Conservation (phyloP, 2,888 invertebrate species). For the Drosophila pseudotakahashii region DNA sequence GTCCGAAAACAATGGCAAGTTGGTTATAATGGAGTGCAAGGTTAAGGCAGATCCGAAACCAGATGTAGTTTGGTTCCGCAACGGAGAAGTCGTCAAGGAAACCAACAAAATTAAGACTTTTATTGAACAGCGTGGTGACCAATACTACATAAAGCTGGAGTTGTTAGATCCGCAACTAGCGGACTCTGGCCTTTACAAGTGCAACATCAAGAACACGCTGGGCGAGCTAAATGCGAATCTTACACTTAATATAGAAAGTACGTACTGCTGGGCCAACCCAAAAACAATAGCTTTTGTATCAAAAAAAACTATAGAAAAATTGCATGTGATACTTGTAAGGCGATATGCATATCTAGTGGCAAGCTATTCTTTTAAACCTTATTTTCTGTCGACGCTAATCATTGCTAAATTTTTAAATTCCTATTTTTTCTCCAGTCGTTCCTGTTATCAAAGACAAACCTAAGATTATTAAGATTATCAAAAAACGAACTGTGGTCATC, state of each 20-base stretch:
- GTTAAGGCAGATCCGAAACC: slow-evolving; percentile 93
- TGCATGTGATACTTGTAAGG: background rate
- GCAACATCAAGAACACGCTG: slow-evolving; percentile 97
- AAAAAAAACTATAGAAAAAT: too few species aligned
- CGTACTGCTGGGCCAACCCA: slow-evolving; percentile 80
- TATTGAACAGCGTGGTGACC: slow-evolving; percentile 90
- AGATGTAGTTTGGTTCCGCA: slow-evolving; percentile 92
- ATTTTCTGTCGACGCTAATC: background rate
- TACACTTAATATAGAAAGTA: slow-evolving; percentile 98
- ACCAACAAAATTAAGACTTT: slow-evolving; percentile 92
- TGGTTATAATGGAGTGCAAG: slow-evolving; percentile 94
- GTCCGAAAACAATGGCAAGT: slow-evolving; percentile 92
- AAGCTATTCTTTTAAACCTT: background rate
- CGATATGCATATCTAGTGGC: background rate
- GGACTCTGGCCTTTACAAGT: slow-evolving; percentile 99
- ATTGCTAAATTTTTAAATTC: background rate
- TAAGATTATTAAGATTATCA: slow-evolving; percentile 94
- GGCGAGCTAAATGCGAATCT: slow-evolving; percentile 99
- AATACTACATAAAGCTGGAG: slow-evolving; percentile 94
- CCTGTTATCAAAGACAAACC: slow-evolving; percentile 97
- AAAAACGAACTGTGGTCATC: slow-evolving; percentile 96
- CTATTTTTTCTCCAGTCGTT: slow-evolving; percentile 88
- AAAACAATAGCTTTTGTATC: too few species aligned
- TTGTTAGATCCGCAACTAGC: slow-evolving; percentile 95
- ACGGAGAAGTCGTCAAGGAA: slow-evolving; percentile 91